phyloP scores from a whole-genome alignment of 2,113 vertebrate species.

The Neotoma lepida region DNA sequence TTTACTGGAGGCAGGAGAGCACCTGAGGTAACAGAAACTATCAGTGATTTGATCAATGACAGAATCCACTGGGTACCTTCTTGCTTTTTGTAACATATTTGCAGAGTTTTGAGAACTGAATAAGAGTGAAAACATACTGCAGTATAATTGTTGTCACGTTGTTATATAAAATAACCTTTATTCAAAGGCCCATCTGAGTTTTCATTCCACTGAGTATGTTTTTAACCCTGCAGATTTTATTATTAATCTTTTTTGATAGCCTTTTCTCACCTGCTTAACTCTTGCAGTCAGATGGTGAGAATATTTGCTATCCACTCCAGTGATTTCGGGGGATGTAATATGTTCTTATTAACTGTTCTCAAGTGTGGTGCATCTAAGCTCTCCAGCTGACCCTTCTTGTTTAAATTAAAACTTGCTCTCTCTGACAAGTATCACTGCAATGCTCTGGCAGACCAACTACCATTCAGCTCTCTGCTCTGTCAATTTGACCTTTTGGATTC shows the following conservation, averaged over 20 bases:
- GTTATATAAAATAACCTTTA: neutral
- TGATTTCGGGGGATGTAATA: neutral
- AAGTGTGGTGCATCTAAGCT: neutral
- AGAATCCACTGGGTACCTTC: conserved; percentile 9
- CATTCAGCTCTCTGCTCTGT: neutral
- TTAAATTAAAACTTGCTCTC: neutral
- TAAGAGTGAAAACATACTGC: conserved; percentile 11
- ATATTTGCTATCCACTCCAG: neutral
- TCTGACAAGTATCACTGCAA: neutral
- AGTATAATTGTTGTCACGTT: neutral
- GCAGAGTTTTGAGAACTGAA: neutral
- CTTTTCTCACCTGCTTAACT: neutral
- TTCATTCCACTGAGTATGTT: neutral
- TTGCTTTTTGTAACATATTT: conserved; percentile 10
- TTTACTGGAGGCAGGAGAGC: neutral
- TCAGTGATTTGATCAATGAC: neutral
- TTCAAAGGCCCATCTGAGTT: neutral
- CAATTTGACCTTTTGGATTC: neutral
- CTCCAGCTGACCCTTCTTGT: neutral
- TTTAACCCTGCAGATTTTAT: conserved; percentile 5
- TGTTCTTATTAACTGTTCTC: neutral
- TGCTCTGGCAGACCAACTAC: neutral
- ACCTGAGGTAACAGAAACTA: neutral
- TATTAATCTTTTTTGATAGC: neutral
- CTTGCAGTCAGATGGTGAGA: neutral